A percentile compares a stretch with the other conserved stretches of the same genome.
Conservation (phyloP, 2,888 invertebrate genomes). For the Heliconius charithonia region DNA sequence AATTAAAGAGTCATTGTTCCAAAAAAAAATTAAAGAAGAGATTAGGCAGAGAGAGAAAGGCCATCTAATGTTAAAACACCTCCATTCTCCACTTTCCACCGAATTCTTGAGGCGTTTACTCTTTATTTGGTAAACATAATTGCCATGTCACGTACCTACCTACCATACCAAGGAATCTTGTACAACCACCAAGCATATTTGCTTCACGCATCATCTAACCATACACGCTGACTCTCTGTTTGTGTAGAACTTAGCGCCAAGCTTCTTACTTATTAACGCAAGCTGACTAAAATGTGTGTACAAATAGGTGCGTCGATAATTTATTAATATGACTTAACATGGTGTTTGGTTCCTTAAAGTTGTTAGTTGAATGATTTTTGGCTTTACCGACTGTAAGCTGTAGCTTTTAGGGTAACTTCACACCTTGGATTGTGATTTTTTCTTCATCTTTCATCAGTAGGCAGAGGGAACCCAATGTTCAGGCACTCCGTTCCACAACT, state of each 20-base stretch:
- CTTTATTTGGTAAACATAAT: slow-evolving; percentile 8
- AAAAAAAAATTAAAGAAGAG: too few relatives aligned
- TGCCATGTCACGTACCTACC: not conserved
- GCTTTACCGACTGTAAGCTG: not conserved
- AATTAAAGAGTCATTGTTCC: too few relatives aligned
- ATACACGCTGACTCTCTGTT: slow-evolving; percentile 55
- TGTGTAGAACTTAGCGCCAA: slow-evolving; percentile 64
- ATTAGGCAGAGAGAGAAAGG: too few relatives aligned
- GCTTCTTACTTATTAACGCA: slow-evolving; percentile 69
- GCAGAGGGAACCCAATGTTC: not conserved
- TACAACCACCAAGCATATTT: slow-evolving; percentile 19
- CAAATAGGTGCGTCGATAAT: slow-evolving; percentile 66
- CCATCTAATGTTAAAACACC: too few relatives aligned
- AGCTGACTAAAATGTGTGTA: slow-evolving; percentile 66
- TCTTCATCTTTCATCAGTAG: not conserved
- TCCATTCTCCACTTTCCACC: too few relatives aligned
- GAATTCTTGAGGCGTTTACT: too few relatives aligned
- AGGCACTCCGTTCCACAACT: not conserved
- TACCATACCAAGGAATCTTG: slow-evolving; percentile 3
- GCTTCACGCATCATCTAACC: slow-evolving; percentile 34
- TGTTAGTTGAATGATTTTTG: slow-evolving; percentile 39
- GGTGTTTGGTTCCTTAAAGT: slow-evolving; percentile 53
- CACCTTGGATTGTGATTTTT: not conserved
- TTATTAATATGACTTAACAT: slow-evolving; percentile 68
- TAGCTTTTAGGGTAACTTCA: not conserved